Evolutionary conservation across 2,113 vertebrate genomes (phyloP), one percentile per base, ranked within the genome.

Genomic region (Setophaga petechia): DNA sequence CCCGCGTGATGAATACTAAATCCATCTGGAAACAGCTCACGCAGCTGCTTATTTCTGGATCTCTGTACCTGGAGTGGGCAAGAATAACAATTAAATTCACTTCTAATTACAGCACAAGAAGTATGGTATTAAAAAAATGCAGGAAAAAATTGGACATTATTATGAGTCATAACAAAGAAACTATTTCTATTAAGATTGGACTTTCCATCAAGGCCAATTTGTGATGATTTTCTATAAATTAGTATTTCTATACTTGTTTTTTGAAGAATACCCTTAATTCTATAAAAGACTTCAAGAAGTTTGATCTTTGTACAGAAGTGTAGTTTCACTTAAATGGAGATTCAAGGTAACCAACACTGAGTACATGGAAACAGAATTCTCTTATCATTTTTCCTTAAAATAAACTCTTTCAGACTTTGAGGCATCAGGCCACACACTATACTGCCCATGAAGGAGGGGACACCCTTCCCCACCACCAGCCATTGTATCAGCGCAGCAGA

Each of bases 1-100:
- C 99, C 99, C 11, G 99, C 99, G 31, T 99, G 99, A 94, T 99
- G 99, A 98, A 99, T 99, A 74, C 99, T 99, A 96, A 99, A 99
- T 21, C 99, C 99, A 92, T 99, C 99, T 24, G 99, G 98, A 96
- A 99, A 99, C 97, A 99, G 98, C 97, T 99, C 99, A 93, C 98
- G 98, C 82, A 99, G 97, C 98, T 99, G 99, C 94, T 99, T 99
- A 97, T 99, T 99, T 97, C 99, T 98, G 93, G 99, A 99, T 95
- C 98, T 99, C 95, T 99, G 99, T 22, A 99, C 98, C 99, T 99
- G 94, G 12, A 89, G 69, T 27, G 76, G 87, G 92, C 11, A 94
- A 96, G 69, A 39, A 49, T 51, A 59, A 91, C 73, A 84, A 89
- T 33, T 66, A 30, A 68, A 91, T 73, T 66, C 3, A 84, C 25